A percentile compares a stretch with the other conserved stretches of the same genome.
Evolutionary conservation across 2,797 vertebrate genomes (phyloP).

Genomic region (Crenichthys baileyi): DNA sequence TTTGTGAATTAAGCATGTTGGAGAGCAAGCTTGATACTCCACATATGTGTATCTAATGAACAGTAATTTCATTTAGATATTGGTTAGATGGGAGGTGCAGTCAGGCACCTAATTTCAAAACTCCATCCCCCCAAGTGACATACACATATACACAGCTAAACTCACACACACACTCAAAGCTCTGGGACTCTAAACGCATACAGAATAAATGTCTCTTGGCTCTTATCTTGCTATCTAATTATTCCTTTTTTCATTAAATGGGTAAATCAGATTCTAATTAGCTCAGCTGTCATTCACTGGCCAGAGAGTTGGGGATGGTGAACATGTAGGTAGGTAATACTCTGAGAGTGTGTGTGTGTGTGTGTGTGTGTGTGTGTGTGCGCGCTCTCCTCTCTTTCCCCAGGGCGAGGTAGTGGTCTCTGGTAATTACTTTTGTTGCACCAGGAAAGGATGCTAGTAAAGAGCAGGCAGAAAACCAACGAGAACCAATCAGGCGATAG

Average conservation of each 20-base stretch:
- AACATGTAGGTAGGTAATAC: slow-evolving; percentile 72
- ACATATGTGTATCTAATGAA: slow-evolving; percentile 63
- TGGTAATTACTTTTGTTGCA: slow-evolving; percentile 83
- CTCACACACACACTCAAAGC: slow-evolving; percentile 67
- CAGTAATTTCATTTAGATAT: slow-evolving; percentile 76
- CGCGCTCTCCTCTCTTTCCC: slow-evolving; percentile 71
- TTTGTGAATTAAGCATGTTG: slow-evolving; percentile 12
- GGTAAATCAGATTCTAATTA: slow-evolving; percentile 89
- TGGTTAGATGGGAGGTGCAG: slow-evolving; percentile 57
- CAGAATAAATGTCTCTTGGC: slow-evolving; percentile 77
- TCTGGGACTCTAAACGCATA: slow-evolving; percentile 58
- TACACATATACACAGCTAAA: slow-evolving; percentile 71
- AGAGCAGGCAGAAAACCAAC: slow-evolving; percentile 60
- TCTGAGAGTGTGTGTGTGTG: slow-evolving; percentile 13
- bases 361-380: slow-evolving; percentile 24
- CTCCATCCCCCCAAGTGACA: slow-evolving; percentile 75
- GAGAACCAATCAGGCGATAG: slow-evolving; percentile 62
- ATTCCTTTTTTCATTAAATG: slow-evolving; percentile 81
- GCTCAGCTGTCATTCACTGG: slow-evolving; percentile 79
- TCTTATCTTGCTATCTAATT: slow-evolving; percentile 82
- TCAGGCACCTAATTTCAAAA: slow-evolving; percentile 73
- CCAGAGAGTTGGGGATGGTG: slow-evolving; percentile 64
- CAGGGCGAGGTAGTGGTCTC: slow-evolving; percentile 69
- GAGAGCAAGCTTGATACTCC: slow-evolving; percentile 21
- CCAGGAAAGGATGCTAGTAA: slow-evolving; percentile 64